phyloP scores from a whole-genome alignment of 2,797 vertebrate genomes.

The Leptodactylus fallax region DNA sequence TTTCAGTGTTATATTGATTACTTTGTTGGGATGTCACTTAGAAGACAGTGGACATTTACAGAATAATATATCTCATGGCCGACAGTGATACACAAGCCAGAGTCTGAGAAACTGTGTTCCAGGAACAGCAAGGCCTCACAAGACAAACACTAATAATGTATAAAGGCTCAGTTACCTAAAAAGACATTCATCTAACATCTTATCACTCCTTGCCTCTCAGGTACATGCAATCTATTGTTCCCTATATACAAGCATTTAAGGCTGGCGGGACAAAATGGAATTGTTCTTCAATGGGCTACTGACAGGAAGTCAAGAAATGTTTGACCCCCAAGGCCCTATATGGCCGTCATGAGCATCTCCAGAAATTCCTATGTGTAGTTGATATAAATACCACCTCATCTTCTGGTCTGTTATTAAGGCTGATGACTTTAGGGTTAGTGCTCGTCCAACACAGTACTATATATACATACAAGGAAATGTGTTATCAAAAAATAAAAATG shows the following conservation, averaged over 20 bases:
- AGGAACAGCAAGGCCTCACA: too few species aligned
- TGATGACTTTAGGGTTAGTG: background rate
- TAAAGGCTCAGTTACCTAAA: background rate
- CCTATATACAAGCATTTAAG: background rate
- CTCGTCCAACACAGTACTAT: background rate
- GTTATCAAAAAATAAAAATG: too few species aligned
- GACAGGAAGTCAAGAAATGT: background rate
- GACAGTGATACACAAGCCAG: background rate
- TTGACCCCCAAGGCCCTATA: background rate
- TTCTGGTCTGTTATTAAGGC: background rate
- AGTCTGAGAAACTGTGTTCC: too few species aligned
- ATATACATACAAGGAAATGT: too few species aligned
- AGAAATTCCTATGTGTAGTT: background rate
- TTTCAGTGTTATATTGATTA: conserved; percentile 49
- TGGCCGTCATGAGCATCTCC: background rate
- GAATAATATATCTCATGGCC: background rate
- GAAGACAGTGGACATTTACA: conserved; percentile 12
- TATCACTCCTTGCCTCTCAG: background rate
- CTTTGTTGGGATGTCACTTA: conserved; percentile 27
- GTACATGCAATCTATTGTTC: background rate
- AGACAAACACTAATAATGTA: too few species aligned
- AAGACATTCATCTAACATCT: background rate
- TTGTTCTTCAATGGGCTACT: background rate
- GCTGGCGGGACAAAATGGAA: background rate
- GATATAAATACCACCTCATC: background rate